Evolutionary conservation across 2,888 invertebrate species (phyloP), one percentile per base, ranked within the genome.

Genomic region (Pycnomerus fuliginosus): DNA sequence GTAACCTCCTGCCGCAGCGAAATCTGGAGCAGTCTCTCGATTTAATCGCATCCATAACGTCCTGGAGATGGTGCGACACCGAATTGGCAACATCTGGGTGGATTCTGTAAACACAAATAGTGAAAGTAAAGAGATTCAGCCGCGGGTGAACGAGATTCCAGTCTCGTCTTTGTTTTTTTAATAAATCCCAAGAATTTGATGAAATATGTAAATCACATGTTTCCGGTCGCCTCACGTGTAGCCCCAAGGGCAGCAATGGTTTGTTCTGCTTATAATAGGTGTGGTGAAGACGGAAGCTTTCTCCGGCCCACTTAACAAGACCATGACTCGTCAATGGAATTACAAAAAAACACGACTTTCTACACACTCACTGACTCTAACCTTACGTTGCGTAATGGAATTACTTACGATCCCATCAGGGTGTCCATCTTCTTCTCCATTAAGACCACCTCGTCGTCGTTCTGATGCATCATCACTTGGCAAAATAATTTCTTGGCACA

Each of bases 401-500:
- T 22, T 30, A 84, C 86, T 87, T 74, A 89, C 88, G 82, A 77
- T 67, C 80, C 77, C 38, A 87, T 71, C 60, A 87, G 75, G 32
- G 82, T 79, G 60, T 82, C 80, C 84, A 88, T 87, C 68, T 85
- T 85, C 74, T 88, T 88, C 73, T 88, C 87, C 87, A 87, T 87
- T 27, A 83, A 74, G 52, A 82, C 78, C 47, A 83, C 73, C 16
- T 85, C 83, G 63, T 88, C 87, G 1, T 81, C 77, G 34, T 81
- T 74, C 57, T 86, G 85, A 43, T 80, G 76, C 24, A 83, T 73
- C 76, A 89, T 82, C 27, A 84, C 83, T 60, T 85, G 83, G 69
- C 89, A 89, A 71, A 88, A 87, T 52, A 87, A 79, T 59, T 77
- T 80, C 65, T 88, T 87, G 2, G 88, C 85, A 64, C 89, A 89